Percentiles rank a stretch among this genome's conserved stretches.
Conservation (phyloP, 2,797 vertebrate species). For the Phaenicophaeus curvirostris region DNA sequence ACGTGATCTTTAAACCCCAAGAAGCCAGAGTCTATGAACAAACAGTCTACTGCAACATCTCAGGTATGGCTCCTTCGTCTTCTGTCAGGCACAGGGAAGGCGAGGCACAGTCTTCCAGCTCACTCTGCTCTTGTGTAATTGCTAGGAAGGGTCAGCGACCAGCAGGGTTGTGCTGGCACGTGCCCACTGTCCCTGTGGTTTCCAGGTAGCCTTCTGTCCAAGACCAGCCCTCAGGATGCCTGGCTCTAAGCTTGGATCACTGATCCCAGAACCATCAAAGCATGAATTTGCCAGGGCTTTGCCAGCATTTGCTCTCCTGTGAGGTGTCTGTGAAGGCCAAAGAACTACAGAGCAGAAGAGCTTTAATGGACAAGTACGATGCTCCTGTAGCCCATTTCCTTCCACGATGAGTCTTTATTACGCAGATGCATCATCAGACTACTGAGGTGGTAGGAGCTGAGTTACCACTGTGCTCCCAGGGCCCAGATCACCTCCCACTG, state of each 20-base stretch:
- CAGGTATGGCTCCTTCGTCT: constrained; percentile 73
- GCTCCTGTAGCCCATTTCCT: not conserved
- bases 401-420: not conserved
- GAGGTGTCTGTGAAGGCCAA: not conserved
- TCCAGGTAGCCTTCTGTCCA: not conserved
- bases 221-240: not conserved
- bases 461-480: not conserved
- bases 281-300: not conserved
- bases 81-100: not conserved
- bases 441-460: not conserved
- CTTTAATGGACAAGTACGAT: not conserved
- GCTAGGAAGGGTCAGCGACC: not conserved
- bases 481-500: not conserved
- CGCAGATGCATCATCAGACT: not conserved
- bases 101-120: fast-evolving
- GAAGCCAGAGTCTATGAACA: constrained; percentile 83
- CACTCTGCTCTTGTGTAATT: fast-evolving
- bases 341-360: not conserved
- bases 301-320: not conserved
- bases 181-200: not conserved
- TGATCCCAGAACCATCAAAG: not conserved
- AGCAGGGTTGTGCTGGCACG: not conserved
- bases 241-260: not conserved
- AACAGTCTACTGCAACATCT: constrained; percentile 84
- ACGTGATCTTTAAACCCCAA: constrained; percentile 82